Base-by-base conservation (phyloP, 1,140 invertebrate species). In the Dufourea novaeangliae region DNA sequence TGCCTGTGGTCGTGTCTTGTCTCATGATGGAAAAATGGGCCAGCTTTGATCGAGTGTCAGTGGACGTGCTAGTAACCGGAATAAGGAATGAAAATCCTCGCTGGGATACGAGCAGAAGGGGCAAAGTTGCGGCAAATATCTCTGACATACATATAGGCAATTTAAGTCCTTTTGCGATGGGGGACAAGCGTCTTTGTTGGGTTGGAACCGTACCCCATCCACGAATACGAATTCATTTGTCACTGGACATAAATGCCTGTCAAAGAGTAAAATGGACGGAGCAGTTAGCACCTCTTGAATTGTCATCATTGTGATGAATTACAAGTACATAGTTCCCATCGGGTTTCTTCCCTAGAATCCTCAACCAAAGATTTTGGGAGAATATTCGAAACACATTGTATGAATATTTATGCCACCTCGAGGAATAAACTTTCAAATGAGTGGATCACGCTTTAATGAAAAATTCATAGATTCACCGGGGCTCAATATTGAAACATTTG, bases 351-450 rank as follows among this genome's bases (percentile, higher is more conserved):
- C 27, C 6, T 5, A 4, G 11, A 25, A 20, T 11, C 20, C 6
- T n/a, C 7, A 10, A 3, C 11, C 5, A 29, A 37, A 72, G 57
- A 63, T 63, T 72, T 72, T 72, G 0, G 6, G 0, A 1, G 12
- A 52, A 50, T 14, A 10, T 52, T 52, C 14, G 4, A 2, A 14
- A 25, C 14, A n/a, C 39, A 5, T 7, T 11, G 22, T 37, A 75
- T 75, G 72, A 75, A 75, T 75, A 75, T 75, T 75, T 59, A 75
- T 75, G 34, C n/a, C 29, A n/a, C 54, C 0, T 1, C 39, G 52
- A 67, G 22, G 63, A 75, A 75, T 75, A 52, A 75, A 75, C 72
- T 75, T 75, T 68, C 72, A 75, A 59, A 75, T 56, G 52, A 75
- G 29, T 14, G 50, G 34, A 8, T 37, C 25, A n/a, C 37, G 37